Conservation (phyloP, 2,113 vertebrate genomes). For the Cyprinodon variegatus region DNA sequence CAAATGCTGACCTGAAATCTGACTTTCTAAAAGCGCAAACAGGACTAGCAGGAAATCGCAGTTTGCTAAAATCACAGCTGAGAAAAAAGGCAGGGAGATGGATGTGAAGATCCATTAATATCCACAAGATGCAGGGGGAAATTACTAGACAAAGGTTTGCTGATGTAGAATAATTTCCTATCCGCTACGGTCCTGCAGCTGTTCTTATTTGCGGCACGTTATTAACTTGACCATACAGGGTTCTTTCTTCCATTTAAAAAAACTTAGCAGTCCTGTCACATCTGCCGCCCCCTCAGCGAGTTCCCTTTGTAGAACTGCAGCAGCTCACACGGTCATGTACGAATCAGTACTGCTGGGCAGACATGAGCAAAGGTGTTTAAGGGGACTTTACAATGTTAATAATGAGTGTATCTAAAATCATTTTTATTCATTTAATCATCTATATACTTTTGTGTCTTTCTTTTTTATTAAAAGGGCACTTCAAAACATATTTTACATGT, state of each 20-base stretch:
- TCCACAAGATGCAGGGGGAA: conserved; percentile 30
- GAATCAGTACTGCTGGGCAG: conserved; percentile 22
- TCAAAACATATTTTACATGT: no score
- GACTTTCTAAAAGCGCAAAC: conserved; percentile 35
- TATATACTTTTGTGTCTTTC: no score
- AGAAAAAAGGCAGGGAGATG: conserved; percentile 12
- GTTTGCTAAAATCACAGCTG: conserved; percentile 17
- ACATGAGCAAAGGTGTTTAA: conserved; percentile 14
- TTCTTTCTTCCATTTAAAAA: conserved; percentile 67
- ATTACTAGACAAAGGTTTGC: conserved; percentile 32
- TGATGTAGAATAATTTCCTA: conserved; percentile 31
- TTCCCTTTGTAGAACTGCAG: conserved; percentile 40
- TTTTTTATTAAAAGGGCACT: no score
- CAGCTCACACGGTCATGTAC: conserved; percentile 22
- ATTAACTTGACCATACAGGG: conserved; percentile 57
- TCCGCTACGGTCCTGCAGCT: conserved; percentile 31
- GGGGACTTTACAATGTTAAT: conserved; percentile 7
- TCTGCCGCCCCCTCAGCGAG: conserved; percentile 53
- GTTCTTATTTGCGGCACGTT: conserved; percentile 55
- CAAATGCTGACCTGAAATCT: conserved; percentile 20
- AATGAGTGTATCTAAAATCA: no score
- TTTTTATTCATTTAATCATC: no score
- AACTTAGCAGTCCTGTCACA: conserved; percentile 73
- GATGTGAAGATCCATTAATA: conserved; percentile 16
- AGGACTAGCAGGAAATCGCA: conserved; percentile 21